phyloP scores from a whole-genome alignment of 2,888 invertebrate genomes.

The Ormyrus pomaceus region DNA sequence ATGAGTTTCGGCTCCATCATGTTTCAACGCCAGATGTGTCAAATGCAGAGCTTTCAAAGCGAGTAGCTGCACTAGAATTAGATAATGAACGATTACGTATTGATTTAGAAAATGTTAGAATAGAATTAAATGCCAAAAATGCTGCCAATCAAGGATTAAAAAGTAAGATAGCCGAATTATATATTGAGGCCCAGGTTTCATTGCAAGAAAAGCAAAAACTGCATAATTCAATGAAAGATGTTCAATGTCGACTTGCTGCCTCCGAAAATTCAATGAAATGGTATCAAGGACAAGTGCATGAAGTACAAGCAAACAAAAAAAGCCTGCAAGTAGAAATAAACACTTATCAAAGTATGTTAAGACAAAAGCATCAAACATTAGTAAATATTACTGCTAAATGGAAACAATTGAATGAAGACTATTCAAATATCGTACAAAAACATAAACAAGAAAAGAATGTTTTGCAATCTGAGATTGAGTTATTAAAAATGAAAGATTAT shows the following conservation, averaged over 20 bases:
- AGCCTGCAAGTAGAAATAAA: conserved; percentile 65
- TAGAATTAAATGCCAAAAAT: conserved; percentile 67
- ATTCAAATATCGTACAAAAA: conserved; percentile 59
- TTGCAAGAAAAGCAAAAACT: conserved; percentile 65
- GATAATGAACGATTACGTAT: conserved; percentile 66
- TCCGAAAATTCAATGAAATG: conserved; percentile 66
- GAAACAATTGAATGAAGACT: conserved; percentile 63
- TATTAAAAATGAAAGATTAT: conserved; percentile 31
- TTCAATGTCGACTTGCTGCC: conserved; percentile 59
- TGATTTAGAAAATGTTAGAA: conserved; percentile 64
- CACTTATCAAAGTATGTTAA: conserved; percentile 65
- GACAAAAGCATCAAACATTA: conserved; percentile 64
- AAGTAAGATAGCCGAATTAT: conserved; percentile 66
- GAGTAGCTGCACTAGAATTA: conserved; percentile 63
- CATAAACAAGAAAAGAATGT: conserved; percentile 62
- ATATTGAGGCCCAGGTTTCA: conserved; percentile 64
- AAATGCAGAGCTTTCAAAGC: conserved; percentile 64
- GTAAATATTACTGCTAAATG: conserved; percentile 60
- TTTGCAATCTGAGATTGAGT: conserved; percentile 58
- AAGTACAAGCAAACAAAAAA: conserved; percentile 64
- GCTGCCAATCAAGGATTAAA: conserved; percentile 68
- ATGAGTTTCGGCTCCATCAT: conserved; percentile 65
- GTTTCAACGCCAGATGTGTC: conserved; percentile 64
- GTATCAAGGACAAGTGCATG: conserved; percentile 67
- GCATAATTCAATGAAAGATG: conserved; percentile 62